Base-by-base conservation (phyloP, 2,888 invertebrate species). In the Sarcophaga carnaria region DNA sequence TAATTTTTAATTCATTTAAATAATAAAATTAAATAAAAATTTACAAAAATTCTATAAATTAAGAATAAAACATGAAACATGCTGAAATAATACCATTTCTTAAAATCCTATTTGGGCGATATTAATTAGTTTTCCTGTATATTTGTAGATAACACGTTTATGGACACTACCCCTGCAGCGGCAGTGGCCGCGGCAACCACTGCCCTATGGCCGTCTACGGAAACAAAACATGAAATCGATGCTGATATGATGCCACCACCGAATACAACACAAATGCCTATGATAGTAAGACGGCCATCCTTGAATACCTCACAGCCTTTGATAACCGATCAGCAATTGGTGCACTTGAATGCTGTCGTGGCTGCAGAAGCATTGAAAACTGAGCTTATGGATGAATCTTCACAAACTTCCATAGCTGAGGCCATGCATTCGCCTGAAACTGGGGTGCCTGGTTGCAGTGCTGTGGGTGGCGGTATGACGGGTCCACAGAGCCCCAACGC, bases 171-270 rank as follows among this genome's bases (percentile, higher is more conserved):
- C 79, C 91, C 89, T 78, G 92, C 93, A 91, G 88, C 91, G 17
- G 77, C 75, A 63, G 77, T 62, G 66, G 90, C 91, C 89, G 81
- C 91, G 91, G 86, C 90, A 45, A 88, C 85, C 25, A 88, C 37
- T 17, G 71, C 72, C 20, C 75, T 87, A 8, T 89, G 89, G 85
- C 88, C 89, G 6, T 72, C 47, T 17, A 79, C 82, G 2, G 93
- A 94, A 86, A 94, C 93, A 64, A 95, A 94, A 90, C 93, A 94
- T 90, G 94, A 95, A 90, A 95, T 93, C 70, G 94, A 95, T 87
- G 93, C 95, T 89, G 95, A 95, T 91, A 95, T 96, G 93, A 96
- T 96, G 95, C 96, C 96, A 90, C 95, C 96, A 79, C 96, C 95
- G 2, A 94, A 95, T 22, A 94, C 94, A 79, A 93, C 94, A 83